Conservation (phyloP, 2,888 invertebrate genomes). For the Nephrotoma guestfalica region DNA sequence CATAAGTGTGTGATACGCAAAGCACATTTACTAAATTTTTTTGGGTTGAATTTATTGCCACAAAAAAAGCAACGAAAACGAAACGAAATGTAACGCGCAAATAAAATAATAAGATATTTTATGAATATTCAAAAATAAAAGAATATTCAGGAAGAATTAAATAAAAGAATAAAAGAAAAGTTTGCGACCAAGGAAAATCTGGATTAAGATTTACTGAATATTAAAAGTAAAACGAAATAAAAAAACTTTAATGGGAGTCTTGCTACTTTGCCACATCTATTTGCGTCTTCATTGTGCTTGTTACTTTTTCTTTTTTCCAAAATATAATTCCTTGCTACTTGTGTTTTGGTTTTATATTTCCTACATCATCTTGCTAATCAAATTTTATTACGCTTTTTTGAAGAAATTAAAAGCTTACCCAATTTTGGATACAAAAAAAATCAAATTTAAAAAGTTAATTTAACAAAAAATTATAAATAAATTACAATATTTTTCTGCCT, state of each 20-base stretch:
- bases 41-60: neutral
- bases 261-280: neutral
- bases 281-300: neutral
- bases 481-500: neutral
- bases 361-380: neutral
- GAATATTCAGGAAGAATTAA: neutral
- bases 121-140: neutral
- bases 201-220: neutral
- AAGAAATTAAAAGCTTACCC: neutral
- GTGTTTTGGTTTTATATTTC: neutral
- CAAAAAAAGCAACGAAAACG: neutral
- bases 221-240: neutral
- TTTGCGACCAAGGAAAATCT: neutral
- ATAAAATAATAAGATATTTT: neutral
- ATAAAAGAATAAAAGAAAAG: neutral
- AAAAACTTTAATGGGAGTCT: neutral
- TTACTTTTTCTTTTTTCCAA: neutral
- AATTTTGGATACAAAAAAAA: neutral
- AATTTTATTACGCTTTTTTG: neutral
- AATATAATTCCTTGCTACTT: neutral
- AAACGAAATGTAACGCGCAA: neutral
- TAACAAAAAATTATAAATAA: neutral
- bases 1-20: neutral
- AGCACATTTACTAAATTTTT: neutral
- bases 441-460: neutral